A percentile compares a stretch with the other conserved stretches of the same genome.
These are phyloP conservation scores for Rhyzopertha dominica DNA, from an alignment of 1,140 invertebrate genomes.

Conservation along the genomic window DNA sequence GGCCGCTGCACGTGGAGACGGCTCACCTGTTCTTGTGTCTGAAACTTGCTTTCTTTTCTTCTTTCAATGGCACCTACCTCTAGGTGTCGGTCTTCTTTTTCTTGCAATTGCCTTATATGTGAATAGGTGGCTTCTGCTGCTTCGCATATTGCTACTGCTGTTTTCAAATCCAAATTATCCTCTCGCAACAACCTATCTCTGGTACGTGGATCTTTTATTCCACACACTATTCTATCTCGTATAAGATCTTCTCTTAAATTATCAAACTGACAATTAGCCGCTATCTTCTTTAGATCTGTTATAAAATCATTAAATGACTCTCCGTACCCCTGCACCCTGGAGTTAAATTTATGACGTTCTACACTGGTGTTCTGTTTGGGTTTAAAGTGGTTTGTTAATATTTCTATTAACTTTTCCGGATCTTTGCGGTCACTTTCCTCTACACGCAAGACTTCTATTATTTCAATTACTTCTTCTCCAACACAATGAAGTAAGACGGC, in stretches of 20 bases:
- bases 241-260: slow-evolving; percentile 13
- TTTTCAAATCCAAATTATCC: neutral
- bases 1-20: neutral
- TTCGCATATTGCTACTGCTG: neutral
- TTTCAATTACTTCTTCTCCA: too few relatives aligned
- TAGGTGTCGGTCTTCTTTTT: neutral
- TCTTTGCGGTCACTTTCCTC: too few relatives aligned
- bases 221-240: neutral
- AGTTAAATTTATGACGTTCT: too few relatives aligned
- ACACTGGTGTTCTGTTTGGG: neutral
- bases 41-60: neutral
- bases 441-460: too few relatives aligned
- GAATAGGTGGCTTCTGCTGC: neutral
- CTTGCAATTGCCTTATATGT: neutral
- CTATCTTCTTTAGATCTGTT: slow-evolving; percentile 11
- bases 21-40: neutral
- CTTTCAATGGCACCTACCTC: neutral
- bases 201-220: neutral
- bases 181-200: slow-evolving; percentile 1
- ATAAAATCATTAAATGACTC: neutral
- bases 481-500: too few relatives aligned
- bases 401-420: too few relatives aligned
- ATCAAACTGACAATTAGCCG: too few relatives aligned
- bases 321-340: neutral
- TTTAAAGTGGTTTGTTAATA: neutral